Conservation (phyloP, 1,140 invertebrate species). For the Leptinotarsa undecemlineata region DNA sequence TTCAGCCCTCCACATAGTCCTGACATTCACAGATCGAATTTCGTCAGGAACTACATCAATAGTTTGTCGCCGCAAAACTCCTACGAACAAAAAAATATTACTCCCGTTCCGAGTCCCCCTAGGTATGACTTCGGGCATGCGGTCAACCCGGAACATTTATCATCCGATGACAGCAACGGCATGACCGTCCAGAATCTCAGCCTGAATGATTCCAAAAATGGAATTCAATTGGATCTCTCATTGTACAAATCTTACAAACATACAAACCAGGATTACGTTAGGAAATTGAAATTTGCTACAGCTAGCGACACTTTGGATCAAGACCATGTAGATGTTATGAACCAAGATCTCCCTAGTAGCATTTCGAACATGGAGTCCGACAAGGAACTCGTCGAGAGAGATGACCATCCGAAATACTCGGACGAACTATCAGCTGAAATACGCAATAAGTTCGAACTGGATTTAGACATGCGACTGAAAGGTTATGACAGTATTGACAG, state of each 20-base stretch:
- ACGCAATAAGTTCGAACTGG: conserved; percentile 50
- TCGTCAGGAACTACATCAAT: conserved; percentile 48
- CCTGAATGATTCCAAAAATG: conserved; percentile 47
- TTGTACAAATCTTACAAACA: conserved; percentile 49
- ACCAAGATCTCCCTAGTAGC: conserved; percentile 23
- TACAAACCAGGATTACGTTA: conserved; percentile 41
- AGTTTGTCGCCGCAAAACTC: conserved; percentile 38
- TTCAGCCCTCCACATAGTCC: conserved; percentile 50
- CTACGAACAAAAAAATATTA: conserved; percentile 37
- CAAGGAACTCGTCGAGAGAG: conserved; percentile 29
- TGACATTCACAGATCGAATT: conserved; percentile 42
- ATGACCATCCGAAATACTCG: conserved; percentile 27
- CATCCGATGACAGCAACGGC: conserved; percentile 51
- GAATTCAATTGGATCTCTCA: conserved; percentile 48
- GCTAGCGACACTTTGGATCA: conserved; percentile 22
- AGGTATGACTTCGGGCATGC: conserved; percentile 49
- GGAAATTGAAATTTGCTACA: conserved; percentile 43
- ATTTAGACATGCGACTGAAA: conserved; percentile 50
- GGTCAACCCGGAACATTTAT: conserved; percentile 40
- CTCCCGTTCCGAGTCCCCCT: conserved; percentile 46
- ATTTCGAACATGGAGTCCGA: conserved; percentile 18
- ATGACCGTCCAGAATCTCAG: conserved; percentile 50
- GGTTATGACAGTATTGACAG: conserved; percentile 47
- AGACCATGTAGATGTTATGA: conserved; percentile 32
- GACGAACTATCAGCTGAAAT: conserved; percentile 41